Evolutionary conservation across 2,888 invertebrate species (phyloP).

Genomic region (Drosophila suboccidentalis): DNA sequence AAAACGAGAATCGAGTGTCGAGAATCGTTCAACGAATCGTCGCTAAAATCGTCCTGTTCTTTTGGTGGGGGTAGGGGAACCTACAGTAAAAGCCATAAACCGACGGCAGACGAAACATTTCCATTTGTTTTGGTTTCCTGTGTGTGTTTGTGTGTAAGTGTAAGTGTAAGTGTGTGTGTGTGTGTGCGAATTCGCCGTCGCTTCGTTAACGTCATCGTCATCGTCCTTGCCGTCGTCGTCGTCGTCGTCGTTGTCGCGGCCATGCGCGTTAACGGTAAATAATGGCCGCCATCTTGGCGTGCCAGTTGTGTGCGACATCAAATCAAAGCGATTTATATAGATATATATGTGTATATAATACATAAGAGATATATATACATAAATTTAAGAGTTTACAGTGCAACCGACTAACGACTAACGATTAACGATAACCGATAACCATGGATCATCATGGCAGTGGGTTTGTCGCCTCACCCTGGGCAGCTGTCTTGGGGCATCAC

Average conservation of each 20-base stretch:
- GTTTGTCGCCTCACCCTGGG: slow-evolving; percentile 92
- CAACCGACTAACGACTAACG: slow-evolving; percentile 14
- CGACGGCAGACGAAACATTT: slow-evolving; percentile 23
- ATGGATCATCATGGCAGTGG: slow-evolving; percentile 93
- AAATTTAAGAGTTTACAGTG: slow-evolving; percentile 21
- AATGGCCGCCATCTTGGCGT: slow-evolving; percentile 81
- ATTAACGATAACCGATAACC: slow-evolving; percentile 5
- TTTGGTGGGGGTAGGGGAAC: not conserved
- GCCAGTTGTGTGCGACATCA: slow-evolving; percentile 57
- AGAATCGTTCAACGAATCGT: slow-evolving; percentile 1
- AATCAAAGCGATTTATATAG: slow-evolving; percentile 69
- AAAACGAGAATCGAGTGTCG: slow-evolving; percentile 5
- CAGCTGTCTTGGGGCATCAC: slow-evolving; percentile 89
- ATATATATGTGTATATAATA: slow-evolving; percentile 30
- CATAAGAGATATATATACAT: slow-evolving; percentile 26
- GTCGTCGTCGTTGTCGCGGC: slow-evolving; percentile 44
- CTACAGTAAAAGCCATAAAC: slow-evolving; percentile 13
- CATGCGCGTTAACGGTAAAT: slow-evolving; percentile 82
- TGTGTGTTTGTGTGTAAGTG: not conserved
- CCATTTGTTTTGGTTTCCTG: slow-evolving; percentile 28
- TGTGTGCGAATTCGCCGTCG: slow-evolving; percentile 59
- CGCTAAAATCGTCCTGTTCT: slow-evolving; percentile 3
- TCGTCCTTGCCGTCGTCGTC: slow-evolving; percentile 2
- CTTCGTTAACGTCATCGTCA: slow-evolving; percentile 21
- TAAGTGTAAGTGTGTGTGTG: not conserved